Base-by-base conservation (phyloP, 2,888 invertebrate genomes). In the Papilio demoleus region DNA sequence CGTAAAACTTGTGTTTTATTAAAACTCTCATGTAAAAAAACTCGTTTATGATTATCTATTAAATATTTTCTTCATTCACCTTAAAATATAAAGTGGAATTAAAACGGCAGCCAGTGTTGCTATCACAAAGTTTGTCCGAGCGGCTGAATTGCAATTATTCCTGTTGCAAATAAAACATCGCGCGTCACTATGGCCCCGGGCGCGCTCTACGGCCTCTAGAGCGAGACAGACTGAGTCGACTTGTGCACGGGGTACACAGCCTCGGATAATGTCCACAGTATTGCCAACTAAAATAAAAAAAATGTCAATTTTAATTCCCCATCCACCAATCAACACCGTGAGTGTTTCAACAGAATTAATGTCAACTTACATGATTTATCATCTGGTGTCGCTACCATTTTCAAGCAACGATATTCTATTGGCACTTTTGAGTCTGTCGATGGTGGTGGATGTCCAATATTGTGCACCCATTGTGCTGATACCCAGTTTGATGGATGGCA, bases 341-440 rank as follows among this genome's bases (percentile, higher is more conserved):
- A n/a, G n/a, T n/a, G n/a, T 8, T 31, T 61, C 6, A 1, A 2
- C 9, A 31, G 47, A 47, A 47, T 12, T 34, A n/a, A n/a, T 5
- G 19, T 53, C 36, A 8, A 81, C 88, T 86, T 77, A 92, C 92
- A 87, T 68, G 88, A 81, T 67, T 88, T 89, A 70, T 92, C 88
- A 81, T 92, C 90, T 0, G 92, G 92, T 9, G 91, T 88, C 1
- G 92, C 92, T 3, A 90, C 82, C 89, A 92, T 88, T 76, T 91
- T 92, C 71, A 92, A 73, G 66, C 92, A 92, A 8, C 89, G 81
- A 74, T 88, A 90, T 72, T 91, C 91, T 45, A 92, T 84, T 12
- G 88, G 85, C 60, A 90, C 76, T 70, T 74, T 84, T 5, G 91
- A 90, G 60, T 87, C 88, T 0, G 92, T 92, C 1, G 81, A 78